Base-by-base conservation (phyloP, 2,797 vertebrate species). In the Ibycter americanus region DNA sequence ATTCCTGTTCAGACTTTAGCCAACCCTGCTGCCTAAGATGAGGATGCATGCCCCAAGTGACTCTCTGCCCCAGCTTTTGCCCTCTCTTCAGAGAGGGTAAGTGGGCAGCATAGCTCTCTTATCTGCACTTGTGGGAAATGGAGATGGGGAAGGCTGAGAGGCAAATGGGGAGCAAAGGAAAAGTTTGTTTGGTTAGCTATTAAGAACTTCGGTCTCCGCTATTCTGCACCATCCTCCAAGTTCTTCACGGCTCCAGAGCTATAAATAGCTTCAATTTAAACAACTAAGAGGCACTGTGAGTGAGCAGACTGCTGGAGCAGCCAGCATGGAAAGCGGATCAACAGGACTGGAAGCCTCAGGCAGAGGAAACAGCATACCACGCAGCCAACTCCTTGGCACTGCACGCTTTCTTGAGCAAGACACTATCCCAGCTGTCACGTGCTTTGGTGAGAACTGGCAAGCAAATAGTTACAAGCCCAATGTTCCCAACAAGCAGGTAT, bases 361-460 rank as follows among this genome's bases (percentile, higher is more conserved):
- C 27, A 6, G 65, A 59, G 49, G 71, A 49, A 72, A 17, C 7
- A 49, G 36, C 70, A 38, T 6, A 23, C 42, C 44, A 47, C 0
- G 9, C 47, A 67, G 78, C 71, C 74, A 91, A 0, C 51, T 77
- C 58, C 78, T 19, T 20, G 71, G 79, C 85, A 81, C 80, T 19
- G 22, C 51, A n/a, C 19, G 2, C 22, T 25, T 34, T 20, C 84
- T 61, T 14, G 54, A 73, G 78, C 42, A 61, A 34, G 25, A 29
- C 11, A 1, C 17, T 3, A 11, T 23, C 52, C 56, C 76, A 68
- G 72, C 55, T 5, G 32, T 29, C 0, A 0, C 0, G 0, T 10
- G 55, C 34, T 71, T 27, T 29, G 34, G 17, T 16, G 54, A 85
- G 67, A 83, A 21, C 49, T 34, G 34, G 49, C 54, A 66, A 88